These are phyloP conservation scores for Amphipyra tragopoginis DNA, from an alignment of 2,888 invertebrate genomes.

Conservation along the genomic window DNA sequence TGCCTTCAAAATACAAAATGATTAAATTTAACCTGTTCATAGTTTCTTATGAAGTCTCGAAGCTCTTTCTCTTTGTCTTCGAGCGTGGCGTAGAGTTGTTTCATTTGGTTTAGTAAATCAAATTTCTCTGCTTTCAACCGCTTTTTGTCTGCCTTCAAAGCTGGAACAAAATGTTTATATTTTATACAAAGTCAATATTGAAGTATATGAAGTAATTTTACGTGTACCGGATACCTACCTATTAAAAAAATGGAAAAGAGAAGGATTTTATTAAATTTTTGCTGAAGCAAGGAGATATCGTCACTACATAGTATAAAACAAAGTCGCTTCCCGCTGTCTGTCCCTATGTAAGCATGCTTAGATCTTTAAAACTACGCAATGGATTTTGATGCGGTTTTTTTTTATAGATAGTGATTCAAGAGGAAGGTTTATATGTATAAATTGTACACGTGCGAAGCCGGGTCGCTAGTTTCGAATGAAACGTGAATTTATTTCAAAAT, in stretches of 20 bases:
- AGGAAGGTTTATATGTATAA: too few species aligned
- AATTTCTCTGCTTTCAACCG: slow-evolving; percentile 97
- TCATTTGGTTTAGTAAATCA: slow-evolving; percentile 97
- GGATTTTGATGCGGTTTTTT: too few species aligned
- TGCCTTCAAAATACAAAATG: slow-evolving; percentile 29
- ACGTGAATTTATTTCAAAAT: slow-evolving; percentile 11
- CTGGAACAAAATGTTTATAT: slow-evolving; percentile 81
- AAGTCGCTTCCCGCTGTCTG: too few species aligned
- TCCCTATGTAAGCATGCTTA: too few species aligned
- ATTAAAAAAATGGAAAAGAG: background rate
- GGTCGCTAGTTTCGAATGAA: slow-evolving; percentile 7
- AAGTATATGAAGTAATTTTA: slow-evolving; percentile 5
- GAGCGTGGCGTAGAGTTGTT: slow-evolving; percentile 97
- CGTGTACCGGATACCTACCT: background rate
- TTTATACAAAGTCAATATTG: slow-evolving; percentile 21
- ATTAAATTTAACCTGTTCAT: slow-evolving; percentile 93
- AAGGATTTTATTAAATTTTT: background rate
- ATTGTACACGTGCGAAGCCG: too few species aligned
- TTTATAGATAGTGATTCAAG: too few species aligned
- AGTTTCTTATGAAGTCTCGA: slow-evolving; percentile 97
- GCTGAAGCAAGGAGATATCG: background rate
- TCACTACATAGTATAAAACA: too few species aligned
- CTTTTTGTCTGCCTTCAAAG: slow-evolving; percentile 96
- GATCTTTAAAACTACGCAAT: too few species aligned
- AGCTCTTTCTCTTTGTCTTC: slow-evolving; percentile 98